These are phyloP conservation scores for Mylabris sibirica DNA, from an alignment of 2,888 invertebrate species.

Conservation along the genomic window DNA sequence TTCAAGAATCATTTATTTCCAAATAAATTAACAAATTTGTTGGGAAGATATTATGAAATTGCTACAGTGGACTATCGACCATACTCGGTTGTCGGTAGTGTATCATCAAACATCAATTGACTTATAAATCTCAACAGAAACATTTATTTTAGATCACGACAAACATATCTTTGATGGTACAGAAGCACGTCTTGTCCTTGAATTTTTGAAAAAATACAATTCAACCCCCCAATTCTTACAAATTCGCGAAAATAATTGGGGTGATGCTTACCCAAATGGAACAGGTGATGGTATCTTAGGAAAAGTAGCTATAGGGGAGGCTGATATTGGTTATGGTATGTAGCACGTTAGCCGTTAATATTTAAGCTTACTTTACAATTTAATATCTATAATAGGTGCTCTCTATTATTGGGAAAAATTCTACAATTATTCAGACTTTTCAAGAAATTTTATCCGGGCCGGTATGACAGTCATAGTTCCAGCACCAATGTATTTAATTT, in stretches of 20 bases:
- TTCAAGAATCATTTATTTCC: conserved; percentile 43
- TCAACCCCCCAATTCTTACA: conserved; percentile 57
- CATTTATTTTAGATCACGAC: conserved; percentile 48
- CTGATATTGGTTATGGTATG: conserved; percentile 67
- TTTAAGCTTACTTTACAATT: too few species aligned
- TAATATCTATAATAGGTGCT: conserved; percentile 52
- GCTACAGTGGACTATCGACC: conserved; percentile 68
- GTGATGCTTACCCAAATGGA: conserved; percentile 69
- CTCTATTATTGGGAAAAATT: conserved; percentile 69
- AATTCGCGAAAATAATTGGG: conserved; percentile 70
- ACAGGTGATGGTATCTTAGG: conserved; percentile 71
- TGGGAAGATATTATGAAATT: conserved; percentile 58
- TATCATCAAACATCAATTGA: neutral
- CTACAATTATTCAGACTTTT: conserved; percentile 67
- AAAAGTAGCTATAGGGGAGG: conserved; percentile 66
- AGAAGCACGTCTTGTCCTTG: conserved; percentile 62
- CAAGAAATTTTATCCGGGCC: conserved; percentile 66
- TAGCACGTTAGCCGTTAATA: too few species aligned
- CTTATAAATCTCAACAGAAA: conserved; percentile 48
- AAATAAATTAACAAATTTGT: conserved; percentile 40
- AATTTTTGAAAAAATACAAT: conserved; percentile 62
- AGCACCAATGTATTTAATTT: conserved; percentile 68
- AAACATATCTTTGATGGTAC: conserved; percentile 63
- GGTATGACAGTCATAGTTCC: conserved; percentile 72
- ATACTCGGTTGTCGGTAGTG: conserved; percentile 59